phyloP scores from a whole-genome alignment of 2,113 vertebrate species.

The Mesocricetus auratus region DNA sequence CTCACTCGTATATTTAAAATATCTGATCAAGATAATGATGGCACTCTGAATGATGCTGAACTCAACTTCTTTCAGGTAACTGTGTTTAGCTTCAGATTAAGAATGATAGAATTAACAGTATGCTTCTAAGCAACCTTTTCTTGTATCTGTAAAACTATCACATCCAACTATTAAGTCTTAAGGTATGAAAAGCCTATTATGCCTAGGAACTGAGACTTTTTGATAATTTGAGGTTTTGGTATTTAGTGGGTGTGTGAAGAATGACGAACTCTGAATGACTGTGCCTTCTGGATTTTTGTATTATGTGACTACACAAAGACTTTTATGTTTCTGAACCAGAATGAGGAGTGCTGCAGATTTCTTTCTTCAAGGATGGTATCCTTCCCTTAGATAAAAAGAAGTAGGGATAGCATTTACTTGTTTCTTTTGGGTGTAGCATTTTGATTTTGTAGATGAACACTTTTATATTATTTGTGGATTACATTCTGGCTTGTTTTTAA shows the following conservation, averaged over 20 bases:
- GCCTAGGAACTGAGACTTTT: not conserved
- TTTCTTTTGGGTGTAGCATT: constrained; percentile 20
- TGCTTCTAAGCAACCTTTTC: not conserved
- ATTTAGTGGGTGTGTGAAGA: not conserved
- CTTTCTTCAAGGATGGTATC: not conserved
- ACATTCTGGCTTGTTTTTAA: constrained; percentile 58
- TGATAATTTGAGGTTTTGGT: not conserved
- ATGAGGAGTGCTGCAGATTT: no score
- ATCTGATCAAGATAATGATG: constrained; percentile 98
- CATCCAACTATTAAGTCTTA: not conserved
- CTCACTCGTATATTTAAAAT: constrained; percentile 99
- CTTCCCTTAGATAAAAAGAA: constrained; percentile 48
- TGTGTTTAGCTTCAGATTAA: not conserved
- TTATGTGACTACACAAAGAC: constrained; percentile 35
- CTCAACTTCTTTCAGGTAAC: constrained; percentile 99
- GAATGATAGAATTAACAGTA: not conserved
- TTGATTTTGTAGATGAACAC: constrained; percentile 57
- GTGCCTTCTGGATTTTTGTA: constrained; percentile 56
- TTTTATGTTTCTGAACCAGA: constrained; percentile 17
- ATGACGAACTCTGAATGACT: constrained; percentile 16
- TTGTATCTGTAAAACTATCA: constrained; percentile 40
- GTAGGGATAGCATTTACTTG: not conserved
- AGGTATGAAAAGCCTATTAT: not conserved
- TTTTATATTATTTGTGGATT: constrained; percentile 62
- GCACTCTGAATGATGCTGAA: constrained; percentile 97